Evolutionary conservation across 92 coral and sea anemone genomes (phyloP).

Genomic region (Zoanthus sansibaricus): DNA sequence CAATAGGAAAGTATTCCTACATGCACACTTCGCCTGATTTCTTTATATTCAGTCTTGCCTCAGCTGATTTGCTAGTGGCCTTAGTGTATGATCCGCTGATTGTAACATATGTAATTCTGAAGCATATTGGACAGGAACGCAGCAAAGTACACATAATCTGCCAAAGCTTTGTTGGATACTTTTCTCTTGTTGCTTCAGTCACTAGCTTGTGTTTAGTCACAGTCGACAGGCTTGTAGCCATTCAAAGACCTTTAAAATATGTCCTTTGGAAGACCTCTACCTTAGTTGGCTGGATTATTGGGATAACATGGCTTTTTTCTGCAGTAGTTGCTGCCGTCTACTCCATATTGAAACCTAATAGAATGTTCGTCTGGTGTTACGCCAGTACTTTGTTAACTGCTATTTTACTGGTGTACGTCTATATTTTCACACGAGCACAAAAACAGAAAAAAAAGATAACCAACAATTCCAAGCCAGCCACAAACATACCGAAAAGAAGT

Average conservation of each 20-base stretch:
- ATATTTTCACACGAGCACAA: slow-evolving; percentile 15
- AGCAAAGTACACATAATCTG: neutral
- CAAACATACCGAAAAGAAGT: neutral
- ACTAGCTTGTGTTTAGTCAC: slow-evolving; percentile 77
- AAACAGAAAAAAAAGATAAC: slow-evolving; percentile 8
- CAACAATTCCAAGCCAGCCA: neutral
- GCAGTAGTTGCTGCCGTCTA: slow-evolving; percentile 5
- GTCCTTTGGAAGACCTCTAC: slow-evolving; percentile 13
- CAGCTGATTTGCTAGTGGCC: slow-evolving; percentile 65
- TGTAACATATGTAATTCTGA: slow-evolving; percentile 40
- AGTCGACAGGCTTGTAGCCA: slow-evolving; percentile 54
- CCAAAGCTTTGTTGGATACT: slow-evolving; percentile 52
- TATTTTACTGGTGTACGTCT: slow-evolving; percentile 14
- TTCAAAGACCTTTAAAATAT: slow-evolving; percentile 34
- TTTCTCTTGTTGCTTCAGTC: slow-evolving; percentile 67
- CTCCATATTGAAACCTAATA: neutral
- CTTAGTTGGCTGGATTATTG: slow-evolving; percentile 26
- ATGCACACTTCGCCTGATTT: slow-evolving; percentile 71
- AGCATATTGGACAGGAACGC: neutral
- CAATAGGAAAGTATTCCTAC: slow-evolving; percentile 55
- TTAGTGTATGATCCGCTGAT: slow-evolving; percentile 53
- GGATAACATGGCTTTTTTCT: slow-evolving; percentile 29
- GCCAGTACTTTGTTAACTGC: neutral
- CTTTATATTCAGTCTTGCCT: slow-evolving; percentile 75
- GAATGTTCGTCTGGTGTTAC: neutral